Conservation (phyloP, 2,888 invertebrate genomes). For the Drosophila koepferae region DNA sequence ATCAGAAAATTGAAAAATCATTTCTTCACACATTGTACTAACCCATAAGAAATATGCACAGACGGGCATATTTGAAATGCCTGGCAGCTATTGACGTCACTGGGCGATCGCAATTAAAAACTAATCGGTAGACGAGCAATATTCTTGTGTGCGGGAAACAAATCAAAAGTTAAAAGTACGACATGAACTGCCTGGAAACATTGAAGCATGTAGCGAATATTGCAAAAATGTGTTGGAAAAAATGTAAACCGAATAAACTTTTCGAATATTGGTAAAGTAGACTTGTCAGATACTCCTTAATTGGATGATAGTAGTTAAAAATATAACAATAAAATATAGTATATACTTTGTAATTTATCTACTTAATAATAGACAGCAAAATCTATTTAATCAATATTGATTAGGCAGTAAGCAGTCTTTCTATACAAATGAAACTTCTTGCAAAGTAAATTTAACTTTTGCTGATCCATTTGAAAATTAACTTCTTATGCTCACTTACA, state of each 20-base stretch:
- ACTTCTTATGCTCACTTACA: not conserved
- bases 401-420: not conserved
- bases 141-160: conserved; percentile 50
- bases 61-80: conserved; percentile 45
- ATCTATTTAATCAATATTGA: too few relatives aligned
- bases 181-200: conserved; percentile 41
- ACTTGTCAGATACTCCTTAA: conserved; percentile 18
- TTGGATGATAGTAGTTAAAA: too few relatives aligned
- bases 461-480: not conserved
- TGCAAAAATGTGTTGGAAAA: conserved; percentile 34
- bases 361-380: not conserved
- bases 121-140: conserved; percentile 62
- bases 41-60: conserved; percentile 22
- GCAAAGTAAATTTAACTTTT: not conserved
- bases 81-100: conserved; percentile 66
- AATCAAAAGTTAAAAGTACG: conserved; percentile 65
- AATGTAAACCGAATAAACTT: conserved; percentile 21
- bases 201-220: conserved; percentile 31
- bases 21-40: conserved; percentile 56
- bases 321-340: too few relatives aligned
- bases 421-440: not conserved
- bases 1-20: conserved; percentile 58
- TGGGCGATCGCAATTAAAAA: conserved; percentile 67
- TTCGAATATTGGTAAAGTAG: not conserved
- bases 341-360: not conserved